Base-by-base conservation (phyloP, 2,797 vertebrate genomes). In the Sarcoramphus papa region DNA sequence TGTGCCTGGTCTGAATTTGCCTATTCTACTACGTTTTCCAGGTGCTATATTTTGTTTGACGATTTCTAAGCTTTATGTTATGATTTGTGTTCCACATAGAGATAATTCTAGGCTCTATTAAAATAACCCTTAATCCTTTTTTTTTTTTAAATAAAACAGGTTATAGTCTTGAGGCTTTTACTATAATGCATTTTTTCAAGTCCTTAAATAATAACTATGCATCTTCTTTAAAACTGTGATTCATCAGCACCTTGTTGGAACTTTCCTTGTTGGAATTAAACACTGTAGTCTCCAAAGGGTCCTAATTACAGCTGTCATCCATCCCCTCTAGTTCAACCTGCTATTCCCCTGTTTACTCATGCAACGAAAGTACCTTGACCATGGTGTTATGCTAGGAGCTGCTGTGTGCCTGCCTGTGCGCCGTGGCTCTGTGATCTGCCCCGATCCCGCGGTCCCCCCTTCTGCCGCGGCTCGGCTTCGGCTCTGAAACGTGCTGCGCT, bases 381-480 rank as follows among this genome's bases (percentile, higher is more conserved):
- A 1, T 12, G 54, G 14, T 8, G 16, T 28, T 33, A 5, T 2
- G 8, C 2, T 3, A 22, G 56, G 19, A 37, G 24, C 8, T 74
- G 33, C 40, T 7, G 2, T 19, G 33, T 40, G 6, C 6, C 60
- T 3, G 30, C 18, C 28, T 3, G 9, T 11, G 48, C 5, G 3
- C 6, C 1, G 40, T 12, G 30, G 47, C 62, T 85, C 45, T 13
- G 4, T 3, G 30, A 40, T 8, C 62, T 8, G 17, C 6, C 76
- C 60, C 21, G 3, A 8, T 13, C 41, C 43, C 8, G 0, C 0
- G 0, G 27, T 30, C 11, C 1, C 20, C 2, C 1, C 6, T 25
- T 8, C 3, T 27, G 11, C 4, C 6, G 1, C 8, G 45, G 62
- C 47, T 22, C 56, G 37, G 30, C 41, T 48, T 33, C 7, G 4